A percentile compares a stretch with the other conserved stretches of the same genome.
These are phyloP conservation scores for Mesochorus sp. DNA, from an alignment of 2,888 invertebrate genomes.

Conservation along the genomic window DNA sequence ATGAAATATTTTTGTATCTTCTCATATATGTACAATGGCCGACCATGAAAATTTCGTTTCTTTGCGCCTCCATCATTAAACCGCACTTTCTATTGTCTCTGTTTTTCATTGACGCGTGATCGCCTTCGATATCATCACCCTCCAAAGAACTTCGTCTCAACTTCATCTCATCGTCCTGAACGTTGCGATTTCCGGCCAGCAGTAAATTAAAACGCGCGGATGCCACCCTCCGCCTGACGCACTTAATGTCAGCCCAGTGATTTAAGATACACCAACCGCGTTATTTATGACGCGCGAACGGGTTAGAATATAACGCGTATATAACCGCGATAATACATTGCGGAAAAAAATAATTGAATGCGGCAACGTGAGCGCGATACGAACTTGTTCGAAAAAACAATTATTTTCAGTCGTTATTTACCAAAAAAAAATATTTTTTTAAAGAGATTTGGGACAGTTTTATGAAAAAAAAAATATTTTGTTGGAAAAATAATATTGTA, in stretches of 20 bases:
- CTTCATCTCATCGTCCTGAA: conserved; percentile 4
- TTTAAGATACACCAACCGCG: conserved; percentile 47
- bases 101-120: background rate
- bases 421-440: too few species aligned
- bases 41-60: background rate
- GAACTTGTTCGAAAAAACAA: too few species aligned
- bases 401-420: too few species aligned
- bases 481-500: too few species aligned
- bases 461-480: too few species aligned
- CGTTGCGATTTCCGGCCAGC: conserved; percentile 32
- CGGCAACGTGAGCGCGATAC: too few species aligned
- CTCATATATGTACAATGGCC: too few species aligned
- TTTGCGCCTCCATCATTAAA: background rate
- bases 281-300: conserved; percentile 43
- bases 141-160: background rate
- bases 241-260: conserved; percentile 49
- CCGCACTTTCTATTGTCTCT: background rate
- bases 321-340: too few species aligned
- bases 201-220: conserved; percentile 11
- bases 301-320: conserved; percentile 13
- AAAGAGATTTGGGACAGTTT: too few species aligned
- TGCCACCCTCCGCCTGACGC: conserved; percentile 16
- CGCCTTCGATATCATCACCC: background rate
- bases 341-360: too few species aligned
- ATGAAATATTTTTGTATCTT: too few species aligned